phyloP scores from a whole-genome alignment of 2,113 vertebrate species.

The Serilophus lunatus region DNA sequence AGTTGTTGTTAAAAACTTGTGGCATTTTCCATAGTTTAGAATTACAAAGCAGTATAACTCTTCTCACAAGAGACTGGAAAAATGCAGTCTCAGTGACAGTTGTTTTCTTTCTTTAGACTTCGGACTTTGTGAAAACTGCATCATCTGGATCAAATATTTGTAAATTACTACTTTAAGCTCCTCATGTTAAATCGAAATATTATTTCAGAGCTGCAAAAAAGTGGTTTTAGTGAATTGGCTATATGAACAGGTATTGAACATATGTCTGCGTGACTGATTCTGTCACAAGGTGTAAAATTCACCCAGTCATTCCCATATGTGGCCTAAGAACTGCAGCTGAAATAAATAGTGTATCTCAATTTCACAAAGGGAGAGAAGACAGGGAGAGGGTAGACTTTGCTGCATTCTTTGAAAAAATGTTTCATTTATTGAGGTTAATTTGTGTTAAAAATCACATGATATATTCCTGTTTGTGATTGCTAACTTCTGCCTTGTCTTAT shows the following conservation, averaged over 20 bases:
- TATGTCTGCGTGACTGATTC: background rate
- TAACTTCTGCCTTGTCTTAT: no score
- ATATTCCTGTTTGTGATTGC: no score
- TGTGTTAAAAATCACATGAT: no score
- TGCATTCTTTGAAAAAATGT: no score
- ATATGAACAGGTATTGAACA: background rate
- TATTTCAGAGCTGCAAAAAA: background rate
- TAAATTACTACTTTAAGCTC: background rate
- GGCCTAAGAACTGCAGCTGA: background rate
- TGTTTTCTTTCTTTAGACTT: background rate
- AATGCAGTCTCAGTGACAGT: background rate
- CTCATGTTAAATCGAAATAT: background rate
- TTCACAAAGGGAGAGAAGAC: background rate
- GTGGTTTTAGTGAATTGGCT: background rate
- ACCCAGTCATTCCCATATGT: background rate
- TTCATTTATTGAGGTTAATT: no score
- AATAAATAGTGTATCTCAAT: background rate
- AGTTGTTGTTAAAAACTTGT: background rate
- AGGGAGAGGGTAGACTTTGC: accelerated
- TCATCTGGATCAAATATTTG: background rate
- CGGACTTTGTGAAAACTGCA: background rate
- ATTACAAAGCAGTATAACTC: background rate
- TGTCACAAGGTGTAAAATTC: background rate
- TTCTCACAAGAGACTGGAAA: background rate
- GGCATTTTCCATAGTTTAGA: background rate